Conservation (phyloP, 2,888 invertebrate species). For the Campoplex nolae region DNA sequence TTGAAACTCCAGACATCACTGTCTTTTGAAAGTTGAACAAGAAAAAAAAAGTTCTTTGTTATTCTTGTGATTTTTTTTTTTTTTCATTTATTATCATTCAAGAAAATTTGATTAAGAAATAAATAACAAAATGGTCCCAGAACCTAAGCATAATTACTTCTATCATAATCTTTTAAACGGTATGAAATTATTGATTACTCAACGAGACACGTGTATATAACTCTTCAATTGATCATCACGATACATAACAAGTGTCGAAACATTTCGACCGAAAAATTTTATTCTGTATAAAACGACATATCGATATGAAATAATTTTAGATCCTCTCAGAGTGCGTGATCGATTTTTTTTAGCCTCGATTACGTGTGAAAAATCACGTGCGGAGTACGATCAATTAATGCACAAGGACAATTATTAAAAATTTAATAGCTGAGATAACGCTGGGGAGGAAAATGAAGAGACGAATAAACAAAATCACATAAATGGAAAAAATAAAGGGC, state of each 20-base stretch:
- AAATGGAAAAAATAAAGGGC: conserved; percentile 50
- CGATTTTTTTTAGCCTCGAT: conserved; percentile 17
- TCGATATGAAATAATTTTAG: conserved; percentile 67
- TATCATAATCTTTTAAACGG: conserved; percentile 39
- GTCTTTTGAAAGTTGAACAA: not conserved
- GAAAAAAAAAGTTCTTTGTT: not conserved
- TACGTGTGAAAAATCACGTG: conserved; percentile 1
- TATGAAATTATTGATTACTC: not conserved
- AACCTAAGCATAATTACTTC: conserved; percentile 7
- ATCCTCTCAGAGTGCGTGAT: conserved; percentile 18
- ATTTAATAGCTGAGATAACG: conserved; percentile 13
- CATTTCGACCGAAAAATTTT: conserved; percentile 35
- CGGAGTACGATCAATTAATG: conserved; percentile 26
- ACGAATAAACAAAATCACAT: conserved; percentile 46
- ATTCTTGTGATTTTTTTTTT: not conserved
- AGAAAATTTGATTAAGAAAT: not conserved
- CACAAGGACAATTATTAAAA: conserved; percentile 49
- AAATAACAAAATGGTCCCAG: not conserved
- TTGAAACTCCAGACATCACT: not conserved
- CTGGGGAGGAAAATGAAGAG: conserved; percentile 42
- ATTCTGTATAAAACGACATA: conserved; percentile 68
- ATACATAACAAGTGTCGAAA: conserved; percentile 12
- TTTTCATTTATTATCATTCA: not conserved
- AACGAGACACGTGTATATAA: not conserved
- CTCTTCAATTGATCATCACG: not conserved